Percentiles rank a stretch among this genome's conserved stretches.
Evolutionary conservation across 2,888 invertebrate species (phyloP).

Genomic region (Dysmachus trigonus): DNA sequence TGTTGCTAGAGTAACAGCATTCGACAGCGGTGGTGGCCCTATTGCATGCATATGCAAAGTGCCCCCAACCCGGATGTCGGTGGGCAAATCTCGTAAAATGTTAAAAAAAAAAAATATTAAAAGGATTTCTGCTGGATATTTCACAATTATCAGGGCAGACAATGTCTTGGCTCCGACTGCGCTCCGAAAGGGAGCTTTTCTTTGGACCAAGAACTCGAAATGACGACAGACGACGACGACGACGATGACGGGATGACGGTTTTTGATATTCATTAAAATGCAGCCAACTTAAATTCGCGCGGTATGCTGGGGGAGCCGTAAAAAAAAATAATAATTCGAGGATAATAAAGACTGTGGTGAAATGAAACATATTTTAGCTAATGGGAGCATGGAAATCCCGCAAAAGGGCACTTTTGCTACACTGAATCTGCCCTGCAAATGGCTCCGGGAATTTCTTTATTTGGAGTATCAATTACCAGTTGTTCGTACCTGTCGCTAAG

Average conservation of each 20-base stretch:
- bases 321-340: background rate
- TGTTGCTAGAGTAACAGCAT: conserved; percentile 7
- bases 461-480: background rate
- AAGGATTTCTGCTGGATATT: background rate
- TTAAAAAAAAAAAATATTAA: background rate
- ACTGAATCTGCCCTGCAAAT: background rate
- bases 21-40: conserved; percentile 13
- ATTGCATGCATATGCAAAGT: background rate
- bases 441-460: background rate
- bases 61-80: background rate
- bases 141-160: conserved; percentile 26
- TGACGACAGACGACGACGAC: background rate
- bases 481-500: background rate
- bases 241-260: background rate
- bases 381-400: background rate
- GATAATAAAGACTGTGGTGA: background rate
- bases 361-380: background rate
- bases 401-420: background rate
- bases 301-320: background rate
- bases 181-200: background rate
- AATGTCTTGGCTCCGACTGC: conserved; percentile 1
- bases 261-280: conserved; percentile 1
- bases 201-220: background rate
- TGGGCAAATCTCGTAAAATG: background rate
- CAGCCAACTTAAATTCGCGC: background rate